Conservation (phyloP, 1,140 invertebrate genomes). For the Ptiloglossa arizonensis region DNA sequence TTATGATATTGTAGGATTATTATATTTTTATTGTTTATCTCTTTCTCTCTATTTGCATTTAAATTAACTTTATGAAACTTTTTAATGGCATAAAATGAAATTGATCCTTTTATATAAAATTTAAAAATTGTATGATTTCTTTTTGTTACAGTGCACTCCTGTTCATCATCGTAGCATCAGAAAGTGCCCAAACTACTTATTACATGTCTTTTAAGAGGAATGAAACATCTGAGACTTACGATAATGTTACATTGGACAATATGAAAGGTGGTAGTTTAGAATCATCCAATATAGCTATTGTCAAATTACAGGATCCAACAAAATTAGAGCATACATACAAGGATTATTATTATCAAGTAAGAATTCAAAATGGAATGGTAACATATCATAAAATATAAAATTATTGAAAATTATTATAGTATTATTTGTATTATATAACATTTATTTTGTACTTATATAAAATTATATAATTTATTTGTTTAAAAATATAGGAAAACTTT, state of each 20-base stretch:
- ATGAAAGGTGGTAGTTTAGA: slow-evolving; percentile 37
- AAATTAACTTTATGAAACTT: too few species aligned
- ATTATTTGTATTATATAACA: too few species aligned
- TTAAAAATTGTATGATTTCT: slow-evolving; percentile 19
- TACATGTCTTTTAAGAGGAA: slow-evolving; percentile 40
- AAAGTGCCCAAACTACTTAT: slow-evolving; percentile 60
- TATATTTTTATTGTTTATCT: too few species aligned
- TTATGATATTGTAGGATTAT: too few species aligned
- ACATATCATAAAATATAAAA: slow-evolving; percentile 2
- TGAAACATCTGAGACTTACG: slow-evolving; percentile 39
- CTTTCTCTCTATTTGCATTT: too few species aligned
- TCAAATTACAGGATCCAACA: slow-evolving; percentile 31
- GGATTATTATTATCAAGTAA: slow-evolving; percentile 51
- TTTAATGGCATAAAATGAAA: background rate
- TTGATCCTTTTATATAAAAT: background rate
- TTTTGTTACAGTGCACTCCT: slow-evolving; percentile 72
- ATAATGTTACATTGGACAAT: slow-evolving; percentile 60
- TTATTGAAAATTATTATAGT: slow-evolving; percentile 12
- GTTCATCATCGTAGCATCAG: slow-evolving; percentile 75
- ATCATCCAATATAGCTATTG: slow-evolving; percentile 20
- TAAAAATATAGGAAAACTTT: slow-evolving; percentile 59
- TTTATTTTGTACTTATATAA: background rate
- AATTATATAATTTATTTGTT: slow-evolving; percentile 11
- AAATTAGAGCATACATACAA: slow-evolving; percentile 38
- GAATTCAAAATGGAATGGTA: background rate